Percentiles rank a stretch among this genome's conserved stretches.
Evolutionary conservation across 1,140 invertebrate species (phyloP).

Genomic region (Calephelis nemesis): DNA sequence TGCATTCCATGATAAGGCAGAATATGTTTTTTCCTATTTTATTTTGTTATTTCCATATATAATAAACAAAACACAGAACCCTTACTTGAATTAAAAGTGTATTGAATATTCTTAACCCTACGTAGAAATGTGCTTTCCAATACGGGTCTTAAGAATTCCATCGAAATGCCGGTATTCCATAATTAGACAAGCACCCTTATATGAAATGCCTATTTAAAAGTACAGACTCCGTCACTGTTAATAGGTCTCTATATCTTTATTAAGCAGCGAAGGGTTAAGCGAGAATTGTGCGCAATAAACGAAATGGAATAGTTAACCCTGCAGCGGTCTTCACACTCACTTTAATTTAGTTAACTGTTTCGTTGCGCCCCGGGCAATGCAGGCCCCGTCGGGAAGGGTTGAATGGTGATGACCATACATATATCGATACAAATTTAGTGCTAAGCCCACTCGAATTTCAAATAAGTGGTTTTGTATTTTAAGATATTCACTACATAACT

Average conservation of each 20-base stretch:
- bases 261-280: constrained; percentile 67
- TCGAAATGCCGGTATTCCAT: constrained; percentile 37
- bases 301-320: constrained; percentile 78
- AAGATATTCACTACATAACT: too few species aligned
- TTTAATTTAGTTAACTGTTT: constrained; percentile 78
- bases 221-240: constrained; percentile 49
- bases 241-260: constrained; percentile 75
- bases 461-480: too few species aligned
- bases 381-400: constrained; percentile 60
- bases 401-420: constrained; percentile 44
- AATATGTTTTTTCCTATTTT: too few species aligned
- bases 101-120: neutral
- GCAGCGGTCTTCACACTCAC: constrained; percentile 75
- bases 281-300: constrained; percentile 72
- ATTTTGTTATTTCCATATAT: too few species aligned
- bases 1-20: too few species aligned
- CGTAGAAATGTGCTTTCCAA: constrained; percentile 32
- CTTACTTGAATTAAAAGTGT: too few species aligned
- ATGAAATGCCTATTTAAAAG: constrained; percentile 46
- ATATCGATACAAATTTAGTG: constrained; percentile 21
- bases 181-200: constrained; percentile 21
- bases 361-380: constrained; percentile 64
- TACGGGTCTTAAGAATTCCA: constrained; percentile 52
- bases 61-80: too few species aligned
- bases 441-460: too few species aligned